These are phyloP conservation scores for Sibirionetta formosa DNA, from an alignment of 2,797 vertebrate genomes.

Conservation along the genomic window DNA sequence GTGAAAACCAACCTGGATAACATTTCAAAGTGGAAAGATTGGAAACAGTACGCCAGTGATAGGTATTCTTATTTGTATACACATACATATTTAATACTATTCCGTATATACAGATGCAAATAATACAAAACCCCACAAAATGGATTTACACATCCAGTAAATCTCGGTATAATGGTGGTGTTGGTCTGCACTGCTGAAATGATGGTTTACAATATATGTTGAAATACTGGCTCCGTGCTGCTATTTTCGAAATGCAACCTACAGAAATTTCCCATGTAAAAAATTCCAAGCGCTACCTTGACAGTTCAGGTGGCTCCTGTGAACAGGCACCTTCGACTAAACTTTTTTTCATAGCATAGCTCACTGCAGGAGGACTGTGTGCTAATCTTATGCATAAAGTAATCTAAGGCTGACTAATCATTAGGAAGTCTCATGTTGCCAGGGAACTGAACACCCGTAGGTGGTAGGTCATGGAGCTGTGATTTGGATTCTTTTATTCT, in stretches of 20 bases:
- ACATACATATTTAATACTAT: background rate
- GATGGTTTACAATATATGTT: rapidly evolving
- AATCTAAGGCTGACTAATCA: constrained; percentile 68
- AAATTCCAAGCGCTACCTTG: background rate
- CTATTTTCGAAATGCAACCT: background rate
- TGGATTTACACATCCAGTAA: background rate
- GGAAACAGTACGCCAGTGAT: background rate
- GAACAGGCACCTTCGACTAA: background rate
- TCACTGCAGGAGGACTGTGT: background rate
- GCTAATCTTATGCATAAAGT: constrained; percentile 46
- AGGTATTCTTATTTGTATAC: background rate
- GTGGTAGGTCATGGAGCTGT: constrained; percentile 54
- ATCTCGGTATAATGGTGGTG: background rate
- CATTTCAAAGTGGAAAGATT: constrained; percentile 7
- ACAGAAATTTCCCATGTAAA: background rate
- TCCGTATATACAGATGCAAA: background rate
- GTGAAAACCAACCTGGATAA: background rate
- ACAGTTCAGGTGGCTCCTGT: background rate
- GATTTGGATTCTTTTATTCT: constrained; percentile 55
- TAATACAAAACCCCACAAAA: too few species aligned
- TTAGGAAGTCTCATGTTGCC: constrained; percentile 72
- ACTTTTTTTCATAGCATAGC: background rate
- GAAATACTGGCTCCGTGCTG: background rate
- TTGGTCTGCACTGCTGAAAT: background rate
- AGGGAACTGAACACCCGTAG: constrained; percentile 61